Evolutionary conservation across 2,113 vertebrate genomes (phyloP), one percentile per base, ranked within the genome.

Genomic region (Gallinago jamesoni): DNA sequence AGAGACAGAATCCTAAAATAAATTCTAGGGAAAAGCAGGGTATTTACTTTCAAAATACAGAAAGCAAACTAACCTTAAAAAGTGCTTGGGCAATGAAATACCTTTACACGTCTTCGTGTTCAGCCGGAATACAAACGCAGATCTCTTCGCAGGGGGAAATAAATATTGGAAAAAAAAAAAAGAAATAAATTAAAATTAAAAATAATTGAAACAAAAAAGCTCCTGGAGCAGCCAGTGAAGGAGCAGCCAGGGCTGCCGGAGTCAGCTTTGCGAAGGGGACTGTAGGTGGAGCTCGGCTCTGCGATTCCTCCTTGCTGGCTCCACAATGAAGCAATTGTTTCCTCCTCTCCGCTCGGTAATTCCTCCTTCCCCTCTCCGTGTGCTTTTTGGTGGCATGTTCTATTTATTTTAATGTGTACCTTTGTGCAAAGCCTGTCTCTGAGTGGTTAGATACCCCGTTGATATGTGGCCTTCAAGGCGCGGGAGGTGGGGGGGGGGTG

Each of bases 241-340:
- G 56, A 15, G 37, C 37, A 84, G 37, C 19, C 62, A 15, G 87
- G 53, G 53, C 41, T 72, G 59, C 80, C 7, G 33, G 95, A 52
- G 69, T 69, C 94, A 91, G 93, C 96, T 98, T 94, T 97, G 52
- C 97, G 3, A 73, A 95, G 47, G 73, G 94, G 98, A 99, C 99
- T 99, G 99, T 99, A 99, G 99, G 98, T 99, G 99, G 99, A 96
- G 98, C 99, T 99, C 92, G 97, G 98, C 98, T 98, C 99, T 99
- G 97, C 98, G 53, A 96, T 98, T 99, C 98, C 88, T 96, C 96
- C 8, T 93, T 77, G 25, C 53, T 1, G 68, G 75, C 93, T 95
- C 97, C 93, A 99, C 98, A 99, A 98, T 98, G 98, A 97, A 98
- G 98, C 98, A 85, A 99, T 99, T 99, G 98, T 99, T 98, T 96